These are phyloP conservation scores for Heliconius melpomene DNA, from an alignment of 1,140 invertebrate species.

Conservation along the genomic window DNA sequence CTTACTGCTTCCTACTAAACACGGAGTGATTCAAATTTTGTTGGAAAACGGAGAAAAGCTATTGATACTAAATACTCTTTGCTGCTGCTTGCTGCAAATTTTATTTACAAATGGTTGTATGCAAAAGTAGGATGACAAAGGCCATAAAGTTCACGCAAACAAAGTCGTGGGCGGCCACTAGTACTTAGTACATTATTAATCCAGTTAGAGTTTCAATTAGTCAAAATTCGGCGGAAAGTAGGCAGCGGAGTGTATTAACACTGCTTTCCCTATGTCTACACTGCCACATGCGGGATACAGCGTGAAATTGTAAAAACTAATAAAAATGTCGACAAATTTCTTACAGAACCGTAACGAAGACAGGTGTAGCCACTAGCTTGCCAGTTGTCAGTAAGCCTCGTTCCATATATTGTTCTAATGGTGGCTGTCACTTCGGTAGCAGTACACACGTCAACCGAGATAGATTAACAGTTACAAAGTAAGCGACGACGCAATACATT, in stretches of 20 bases:
- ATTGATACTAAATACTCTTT: too few relatives aligned
- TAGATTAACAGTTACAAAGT: constrained; percentile 27
- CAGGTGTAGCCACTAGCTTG: not conserved
- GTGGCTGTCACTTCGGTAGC: constrained; percentile 23
- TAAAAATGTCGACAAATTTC: not conserved
- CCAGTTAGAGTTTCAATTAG: too few relatives aligned
- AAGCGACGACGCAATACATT: constrained; percentile 33
- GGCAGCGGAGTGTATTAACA: not conserved
- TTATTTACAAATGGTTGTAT: too few relatives aligned
- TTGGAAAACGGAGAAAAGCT: too few relatives aligned
- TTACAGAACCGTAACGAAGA: not conserved
- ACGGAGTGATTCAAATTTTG: too few relatives aligned
- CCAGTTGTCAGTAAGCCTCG: constrained; percentile 7
- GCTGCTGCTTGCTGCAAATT: too few relatives aligned
- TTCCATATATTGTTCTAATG: constrained; percentile 22
- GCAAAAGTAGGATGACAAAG: too few relatives aligned
- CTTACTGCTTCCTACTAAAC: too few relatives aligned
- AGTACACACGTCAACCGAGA: constrained; percentile 25
- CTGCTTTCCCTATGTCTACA: not conserved
- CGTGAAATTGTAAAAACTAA: not conserved
- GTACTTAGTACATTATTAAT: too few relatives aligned
- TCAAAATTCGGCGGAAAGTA: not conserved
- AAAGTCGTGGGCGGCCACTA: too few relatives aligned
- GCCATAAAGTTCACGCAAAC: too few relatives aligned
- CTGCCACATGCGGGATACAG: not conserved